These are phyloP conservation scores for Murina feae DNA, from an alignment of 2,113 vertebrate genomes.

Conservation along the genomic window DNA sequence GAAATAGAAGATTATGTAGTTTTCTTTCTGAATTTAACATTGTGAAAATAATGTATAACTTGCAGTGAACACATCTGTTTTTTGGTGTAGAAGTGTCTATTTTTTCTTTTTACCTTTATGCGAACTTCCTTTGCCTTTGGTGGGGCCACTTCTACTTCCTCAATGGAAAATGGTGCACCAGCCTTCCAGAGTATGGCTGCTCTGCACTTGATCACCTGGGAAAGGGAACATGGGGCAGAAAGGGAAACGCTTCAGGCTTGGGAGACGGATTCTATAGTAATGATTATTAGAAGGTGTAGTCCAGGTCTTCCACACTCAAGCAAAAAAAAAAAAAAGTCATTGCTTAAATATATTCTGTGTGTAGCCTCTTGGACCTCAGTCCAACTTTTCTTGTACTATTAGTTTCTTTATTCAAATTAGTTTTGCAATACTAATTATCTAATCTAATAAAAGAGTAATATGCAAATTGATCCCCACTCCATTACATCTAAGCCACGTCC, in stretches of 20 bases:
- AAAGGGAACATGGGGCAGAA: neutral
- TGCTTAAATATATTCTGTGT: neutral
- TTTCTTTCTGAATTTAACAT: neutral
- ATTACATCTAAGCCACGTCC: too few species aligned
- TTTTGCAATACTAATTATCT: neutral
- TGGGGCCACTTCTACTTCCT: slow-evolving; percentile 86
- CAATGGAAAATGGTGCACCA: slow-evolving; percentile 82
- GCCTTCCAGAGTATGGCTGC: slow-evolving; percentile 86
- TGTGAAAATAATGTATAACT: neutral
- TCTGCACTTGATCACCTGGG: slow-evolving; percentile 87
- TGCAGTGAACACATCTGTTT: neutral
- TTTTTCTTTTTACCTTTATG: slow-evolving; percentile 80
- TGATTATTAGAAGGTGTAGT: neutral
- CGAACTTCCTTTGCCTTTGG: slow-evolving; percentile 85
- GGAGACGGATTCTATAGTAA: neutral
- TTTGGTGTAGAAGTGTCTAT: neutral
- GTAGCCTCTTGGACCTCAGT: neutral
- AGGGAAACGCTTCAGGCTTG: neutral
- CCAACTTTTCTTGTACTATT: neutral
- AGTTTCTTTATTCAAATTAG: neutral
- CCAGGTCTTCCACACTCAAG: neutral
- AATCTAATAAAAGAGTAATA: too few species aligned
- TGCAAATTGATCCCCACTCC: too few species aligned
- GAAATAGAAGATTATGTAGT: neutral
- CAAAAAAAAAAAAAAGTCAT: neutral